Conservation (phyloP, 2,888 invertebrate species). For the Lymantria dispar region DNA sequence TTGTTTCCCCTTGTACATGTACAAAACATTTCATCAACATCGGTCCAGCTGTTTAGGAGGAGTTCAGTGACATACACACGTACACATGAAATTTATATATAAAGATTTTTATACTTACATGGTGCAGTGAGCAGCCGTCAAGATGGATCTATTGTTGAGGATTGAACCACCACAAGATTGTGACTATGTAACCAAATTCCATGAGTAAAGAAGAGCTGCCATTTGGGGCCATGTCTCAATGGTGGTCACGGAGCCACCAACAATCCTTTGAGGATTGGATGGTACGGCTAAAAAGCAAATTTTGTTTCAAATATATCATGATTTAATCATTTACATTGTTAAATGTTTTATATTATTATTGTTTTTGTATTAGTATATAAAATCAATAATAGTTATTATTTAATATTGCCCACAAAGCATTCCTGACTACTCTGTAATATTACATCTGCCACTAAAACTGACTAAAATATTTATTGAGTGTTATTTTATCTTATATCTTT, state of each 20-base stretch:
- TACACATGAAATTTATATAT: too few species aligned
- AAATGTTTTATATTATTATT: too few species aligned
- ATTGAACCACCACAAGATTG: slow-evolving; percentile 40
- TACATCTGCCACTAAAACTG: too few species aligned
- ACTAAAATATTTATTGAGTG: too few species aligned
- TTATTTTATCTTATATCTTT: too few species aligned
- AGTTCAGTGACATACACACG: too few species aligned
- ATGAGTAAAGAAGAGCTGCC: slow-evolving; percentile 24
- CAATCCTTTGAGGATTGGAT: neutral
- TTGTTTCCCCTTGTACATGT: too few species aligned
- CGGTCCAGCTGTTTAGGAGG: too few species aligned
- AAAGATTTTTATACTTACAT: slow-evolving; percentile 26
- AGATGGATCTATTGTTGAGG: slow-evolving; percentile 39
- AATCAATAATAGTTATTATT: neutral
- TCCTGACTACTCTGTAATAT: too few species aligned
- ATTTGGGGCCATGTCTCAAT: slow-evolving; percentile 36
- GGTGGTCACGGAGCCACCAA: slow-evolving; percentile 31
- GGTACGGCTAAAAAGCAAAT: neutral
- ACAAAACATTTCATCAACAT: too few species aligned
- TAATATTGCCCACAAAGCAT: too few species aligned
- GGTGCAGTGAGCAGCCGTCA: slow-evolving; percentile 48
- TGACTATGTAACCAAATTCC: slow-evolving; percentile 10
- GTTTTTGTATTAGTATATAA: too few species aligned
- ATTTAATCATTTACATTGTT: neutral
- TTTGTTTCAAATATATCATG: neutral